These are phyloP conservation scores for Bilobella aurantiaca DNA, from an alignment of 1,140 invertebrate genomes.

Conservation along the genomic window DNA sequence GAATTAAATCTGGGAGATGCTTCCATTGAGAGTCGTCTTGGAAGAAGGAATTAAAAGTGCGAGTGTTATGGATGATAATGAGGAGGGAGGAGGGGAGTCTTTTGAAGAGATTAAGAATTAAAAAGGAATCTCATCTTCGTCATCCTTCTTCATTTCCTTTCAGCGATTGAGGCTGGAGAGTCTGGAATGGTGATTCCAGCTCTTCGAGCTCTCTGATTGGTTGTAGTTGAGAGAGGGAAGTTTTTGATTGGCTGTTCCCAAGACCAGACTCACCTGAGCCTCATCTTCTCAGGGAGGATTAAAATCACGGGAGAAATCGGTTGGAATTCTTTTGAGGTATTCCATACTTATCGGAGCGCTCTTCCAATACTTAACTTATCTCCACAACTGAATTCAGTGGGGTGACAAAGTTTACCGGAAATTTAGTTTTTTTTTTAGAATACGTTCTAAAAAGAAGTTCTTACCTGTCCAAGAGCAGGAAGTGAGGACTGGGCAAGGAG, in stretches of 20 bases:
- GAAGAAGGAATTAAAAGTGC: slow-evolving; percentile 12
- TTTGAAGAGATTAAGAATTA: slow-evolving; percentile 29
- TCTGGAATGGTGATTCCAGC: too few relatives aligned
- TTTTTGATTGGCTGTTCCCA: background rate
- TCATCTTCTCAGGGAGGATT: background rate
- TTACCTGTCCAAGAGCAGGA: background rate
- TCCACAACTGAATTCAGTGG: too few relatives aligned
- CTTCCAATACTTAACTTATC: too few relatives aligned
- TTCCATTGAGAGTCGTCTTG: background rate
- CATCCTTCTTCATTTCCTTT: background rate
- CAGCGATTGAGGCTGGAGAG: background rate
- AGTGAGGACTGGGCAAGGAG: slow-evolving; percentile 56
- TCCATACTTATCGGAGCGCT: background rate
- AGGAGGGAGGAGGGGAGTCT: slow-evolving; percentile 9
- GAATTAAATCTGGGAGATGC: background rate
- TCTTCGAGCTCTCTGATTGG: too few relatives aligned
- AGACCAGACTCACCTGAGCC: background rate
- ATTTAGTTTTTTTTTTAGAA: too few relatives aligned
- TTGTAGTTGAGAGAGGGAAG: background rate
- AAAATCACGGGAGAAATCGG: background rate
- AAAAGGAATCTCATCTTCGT: slow-evolving; percentile 14
- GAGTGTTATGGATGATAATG: slow-evolving; percentile 14
- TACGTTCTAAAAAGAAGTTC: too few relatives aligned
- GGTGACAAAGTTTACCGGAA: too few relatives aligned
- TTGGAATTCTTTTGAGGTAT: slow-evolving; percentile 3